Evolutionary conservation across 2,113 vertebrate species (phyloP).

Genomic region (Vidua macroura): DNA sequence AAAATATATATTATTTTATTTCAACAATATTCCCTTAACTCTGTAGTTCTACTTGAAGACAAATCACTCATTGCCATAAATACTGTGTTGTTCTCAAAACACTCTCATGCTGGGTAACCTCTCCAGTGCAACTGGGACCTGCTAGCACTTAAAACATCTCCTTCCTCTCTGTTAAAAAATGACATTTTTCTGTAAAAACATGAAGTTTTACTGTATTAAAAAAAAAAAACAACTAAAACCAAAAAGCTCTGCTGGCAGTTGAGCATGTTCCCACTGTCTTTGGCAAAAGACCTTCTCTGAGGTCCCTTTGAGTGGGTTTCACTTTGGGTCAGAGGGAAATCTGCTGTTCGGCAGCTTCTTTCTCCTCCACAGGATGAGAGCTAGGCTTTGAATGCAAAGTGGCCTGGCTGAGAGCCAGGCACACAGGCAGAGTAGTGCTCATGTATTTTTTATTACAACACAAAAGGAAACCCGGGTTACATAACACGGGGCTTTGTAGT

Average conservation of each 20-base stretch:
- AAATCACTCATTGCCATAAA: slow-evolving; percentile 27
- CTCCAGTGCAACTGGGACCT: neutral
- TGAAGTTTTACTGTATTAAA: neutral
- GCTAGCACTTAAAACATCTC: neutral
- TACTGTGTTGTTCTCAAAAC: neutral
- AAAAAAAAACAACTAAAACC: neutral
- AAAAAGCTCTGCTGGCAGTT: neutral
- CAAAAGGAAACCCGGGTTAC: slow-evolving; percentile 7
- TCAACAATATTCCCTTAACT: slow-evolving; percentile 17
- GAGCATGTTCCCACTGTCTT: neutral
- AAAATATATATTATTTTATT: slow-evolving; percentile 61
- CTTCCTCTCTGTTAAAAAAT: slow-evolving; percentile 8
- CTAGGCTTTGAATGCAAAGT: neutral
- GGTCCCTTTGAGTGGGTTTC: neutral
- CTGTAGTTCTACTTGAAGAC: neutral
- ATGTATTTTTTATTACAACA: slow-evolving; percentile 37
- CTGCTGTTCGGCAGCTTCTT: neutral
- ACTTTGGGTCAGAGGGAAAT: slow-evolving; percentile 4
- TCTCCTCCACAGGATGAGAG: neutral
- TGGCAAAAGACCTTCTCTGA: neutral
- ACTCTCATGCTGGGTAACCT: neutral
- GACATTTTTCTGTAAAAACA: neutral
- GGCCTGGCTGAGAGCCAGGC: slow-evolving; percentile 5
- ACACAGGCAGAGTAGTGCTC: neutral
- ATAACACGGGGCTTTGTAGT: neutral